A percentile compares a stretch with the other conserved stretches of the same genome.
These are phyloP conservation scores for Notoglanidium macrostoma DNA, from an alignment of 2,797 vertebrate genomes.

Conservation along the genomic window DNA sequence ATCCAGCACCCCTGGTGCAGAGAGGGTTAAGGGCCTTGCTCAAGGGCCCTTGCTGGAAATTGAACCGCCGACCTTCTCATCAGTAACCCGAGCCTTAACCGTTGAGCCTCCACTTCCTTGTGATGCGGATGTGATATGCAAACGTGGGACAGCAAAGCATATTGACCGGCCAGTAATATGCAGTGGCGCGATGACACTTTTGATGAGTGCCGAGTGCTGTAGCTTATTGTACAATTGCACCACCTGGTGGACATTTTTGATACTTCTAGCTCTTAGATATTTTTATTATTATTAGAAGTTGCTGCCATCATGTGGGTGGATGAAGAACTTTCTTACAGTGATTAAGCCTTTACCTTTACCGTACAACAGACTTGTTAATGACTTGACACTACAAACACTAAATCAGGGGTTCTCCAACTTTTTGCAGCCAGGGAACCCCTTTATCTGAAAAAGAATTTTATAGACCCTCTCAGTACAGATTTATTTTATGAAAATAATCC, in stretches of 20 bases:
- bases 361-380: neutral
- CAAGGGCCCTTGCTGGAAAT: too few relatives aligned
- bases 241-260: constrained; percentile 61
- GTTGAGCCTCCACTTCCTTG: too few relatives aligned
- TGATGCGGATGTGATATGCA: neutral
- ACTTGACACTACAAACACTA: neutral
- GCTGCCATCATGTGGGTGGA: constrained; percentile 60
- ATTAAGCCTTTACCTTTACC: neutral
- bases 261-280: neutral
- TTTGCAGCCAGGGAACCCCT: neutral
- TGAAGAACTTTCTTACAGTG: neutral
- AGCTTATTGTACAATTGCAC: constrained; percentile 21
- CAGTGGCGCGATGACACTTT: too few relatives aligned
- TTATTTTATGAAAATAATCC: neutral
- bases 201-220: neutral
- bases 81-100: too few relatives aligned
- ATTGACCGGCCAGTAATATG: neutral
- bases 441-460: too few relatives aligned
- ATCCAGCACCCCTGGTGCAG: too few relatives aligned
- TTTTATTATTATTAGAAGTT: constrained; percentile 43
- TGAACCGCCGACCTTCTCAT: too few relatives aligned
- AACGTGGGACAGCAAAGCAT: neutral
- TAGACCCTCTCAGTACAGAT: neutral
- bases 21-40: too few relatives aligned
- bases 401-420: too few relatives aligned